These are phyloP conservation scores for Helleia helle DNA, from an alignment of 2,888 invertebrate genomes.

Conservation along the genomic window DNA sequence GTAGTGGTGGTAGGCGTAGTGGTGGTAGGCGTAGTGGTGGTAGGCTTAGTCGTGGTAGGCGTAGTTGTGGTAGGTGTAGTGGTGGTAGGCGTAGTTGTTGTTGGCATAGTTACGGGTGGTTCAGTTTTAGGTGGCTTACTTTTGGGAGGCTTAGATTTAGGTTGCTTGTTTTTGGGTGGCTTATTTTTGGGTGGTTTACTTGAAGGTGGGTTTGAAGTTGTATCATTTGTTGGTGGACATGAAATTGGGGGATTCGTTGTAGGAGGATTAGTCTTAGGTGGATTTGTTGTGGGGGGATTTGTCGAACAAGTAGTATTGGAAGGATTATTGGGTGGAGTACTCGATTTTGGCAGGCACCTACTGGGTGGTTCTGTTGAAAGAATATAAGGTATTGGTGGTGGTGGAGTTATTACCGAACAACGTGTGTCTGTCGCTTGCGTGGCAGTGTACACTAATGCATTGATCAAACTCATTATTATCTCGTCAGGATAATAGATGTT, in stretches of 20 bases:
- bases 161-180: neutral
- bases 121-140: neutral
- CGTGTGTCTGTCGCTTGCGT: conserved; percentile 26
- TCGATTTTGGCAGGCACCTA: neutral
- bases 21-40: neutral
- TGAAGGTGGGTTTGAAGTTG: neutral
- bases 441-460: conserved; percentile 43
- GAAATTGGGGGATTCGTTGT: too few relatives aligned
- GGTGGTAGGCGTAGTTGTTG: too few relatives aligned
- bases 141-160: neutral
- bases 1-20: neutral
- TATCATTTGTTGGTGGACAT: neutral
- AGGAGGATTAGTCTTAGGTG: neutral
- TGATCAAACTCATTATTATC: conserved; percentile 45
- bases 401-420: neutral
- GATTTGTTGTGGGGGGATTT: neutral
- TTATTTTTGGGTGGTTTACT: neutral
- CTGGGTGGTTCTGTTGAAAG: neutral
- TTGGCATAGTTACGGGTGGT: neutral
- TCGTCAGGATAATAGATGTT: conserved; percentile 29
- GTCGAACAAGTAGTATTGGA: neutral
- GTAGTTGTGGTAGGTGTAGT: neutral
- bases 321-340: neutral
- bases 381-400: conserved; percentile 3
- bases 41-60: neutral